These are phyloP conservation scores for Oxyura jamaicensis DNA, from an alignment of 2,113 vertebrate genomes.

Conservation along the genomic window DNA sequence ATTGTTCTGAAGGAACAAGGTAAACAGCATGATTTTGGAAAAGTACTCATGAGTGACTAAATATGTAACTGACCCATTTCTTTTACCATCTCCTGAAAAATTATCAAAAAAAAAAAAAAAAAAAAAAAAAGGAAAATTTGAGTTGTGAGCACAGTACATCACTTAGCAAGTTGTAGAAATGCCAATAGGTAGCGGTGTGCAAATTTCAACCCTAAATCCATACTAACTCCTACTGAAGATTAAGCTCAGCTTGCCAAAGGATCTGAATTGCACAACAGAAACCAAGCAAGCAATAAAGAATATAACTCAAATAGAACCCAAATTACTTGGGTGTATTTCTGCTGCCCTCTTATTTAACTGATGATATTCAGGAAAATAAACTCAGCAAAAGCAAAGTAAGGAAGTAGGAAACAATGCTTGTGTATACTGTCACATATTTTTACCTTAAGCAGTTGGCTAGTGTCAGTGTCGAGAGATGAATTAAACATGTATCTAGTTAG, in stretches of 20 bases:
- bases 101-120: background rate
- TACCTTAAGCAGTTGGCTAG: background rate
- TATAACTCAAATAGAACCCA: background rate
- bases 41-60: background rate
- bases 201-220: background rate
- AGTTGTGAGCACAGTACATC: background rate
- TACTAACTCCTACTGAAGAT: background rate
- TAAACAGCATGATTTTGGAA: background rate
- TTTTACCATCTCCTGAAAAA: background rate
- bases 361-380: background rate
- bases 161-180: background rate
- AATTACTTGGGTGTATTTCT: background rate
- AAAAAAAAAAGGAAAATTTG: background rate
- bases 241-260: background rate
- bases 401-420: background rate
- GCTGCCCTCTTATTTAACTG: background rate
- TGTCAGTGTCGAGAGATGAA: background rate
- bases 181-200: rapidly evolving
- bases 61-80: background rate
- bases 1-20: background rate
- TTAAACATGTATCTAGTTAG: background rate
- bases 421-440: background rate
- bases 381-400: background rate
- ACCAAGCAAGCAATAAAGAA: background rate
- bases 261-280: background rate